These are phyloP conservation scores for Ailuropoda melanoleuca DNA, from an alignment of 2,113 vertebrate species.

Conservation along the genomic window DNA sequence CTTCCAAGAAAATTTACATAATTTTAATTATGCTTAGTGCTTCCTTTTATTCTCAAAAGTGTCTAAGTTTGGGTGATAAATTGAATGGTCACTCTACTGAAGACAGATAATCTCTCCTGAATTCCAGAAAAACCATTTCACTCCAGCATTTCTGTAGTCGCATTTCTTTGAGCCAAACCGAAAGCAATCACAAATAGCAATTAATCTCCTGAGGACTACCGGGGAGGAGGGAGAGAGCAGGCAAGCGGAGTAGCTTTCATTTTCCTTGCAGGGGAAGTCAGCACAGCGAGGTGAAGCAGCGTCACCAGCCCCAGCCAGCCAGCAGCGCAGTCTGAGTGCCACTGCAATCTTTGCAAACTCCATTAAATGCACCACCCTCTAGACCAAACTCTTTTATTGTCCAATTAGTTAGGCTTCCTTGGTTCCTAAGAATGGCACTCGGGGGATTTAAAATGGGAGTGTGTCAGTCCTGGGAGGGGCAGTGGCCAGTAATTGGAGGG, in stretches of 20 bases:
- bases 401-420: constrained; percentile 54
- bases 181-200: constrained; percentile 38
- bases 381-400: constrained; percentile 4
- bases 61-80: neutral
- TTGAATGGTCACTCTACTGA: neutral
- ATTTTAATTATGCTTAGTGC: constrained; percentile 21
- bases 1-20: constrained; percentile 13
- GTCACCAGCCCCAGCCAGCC: neutral
- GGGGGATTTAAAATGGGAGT: neutral
- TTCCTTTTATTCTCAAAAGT: constrained; percentile 30
- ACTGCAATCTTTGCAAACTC: neutral
- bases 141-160: neutral
- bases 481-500: neutral
- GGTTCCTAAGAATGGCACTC: neutral
- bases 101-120: constrained; percentile 19
- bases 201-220: neutral
- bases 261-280: neutral
- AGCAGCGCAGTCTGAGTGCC: neutral
- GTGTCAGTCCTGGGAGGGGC: neutral
- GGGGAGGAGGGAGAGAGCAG: neutral
- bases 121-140: constrained; percentile 2
- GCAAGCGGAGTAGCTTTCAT: neutral
- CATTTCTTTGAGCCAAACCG: constrained; percentile 32
- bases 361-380: neutral
- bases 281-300: neutral